Base-by-base conservation (phyloP, 2,888 invertebrate species). In the Imbricaverruca yamaguchii region DNA sequence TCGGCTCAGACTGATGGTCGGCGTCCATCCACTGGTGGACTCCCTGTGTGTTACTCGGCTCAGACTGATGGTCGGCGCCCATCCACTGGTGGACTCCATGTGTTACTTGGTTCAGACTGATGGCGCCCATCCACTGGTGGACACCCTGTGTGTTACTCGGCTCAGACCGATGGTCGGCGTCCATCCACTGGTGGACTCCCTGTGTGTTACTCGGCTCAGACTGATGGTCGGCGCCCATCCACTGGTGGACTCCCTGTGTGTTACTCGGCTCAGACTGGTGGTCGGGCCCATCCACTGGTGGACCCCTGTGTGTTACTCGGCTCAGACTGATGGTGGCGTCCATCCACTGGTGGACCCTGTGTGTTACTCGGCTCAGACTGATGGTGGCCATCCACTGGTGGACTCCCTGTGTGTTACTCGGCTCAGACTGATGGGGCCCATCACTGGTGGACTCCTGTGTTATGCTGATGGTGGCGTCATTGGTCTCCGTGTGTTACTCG, bases 201-300 rank as follows among this genome's bases (percentile, higher is more conserved):
- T 74, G 39, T 81, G 67, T 81, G 39, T 11, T 12, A 39, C 23
- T 13, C 18, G 39, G 39, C 39, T 39, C 39, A 39, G 39, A 39
- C 39, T 39, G 39, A 4, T 39, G 39, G 39, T 4, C 39, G 39
- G 39, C 39, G 39, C 39, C 39, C 39, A 39, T n/a, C n/a, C n/a
- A n/a, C 61, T 23, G 53, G 21, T 69, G 21, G 15, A 56, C 57
- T 21, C 53, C 55, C 39, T 74, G 39, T 81, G 67, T 81, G 39
- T 11, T 12, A 39, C 23, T 13, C 18, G 39, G 39, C 39, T 39
- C 39, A 39, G 39, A 39, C 39, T 39, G 39, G 39, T 39, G 39
- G 39, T 4, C 39, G 39, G 39, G n/a, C n/a, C n/a, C 39, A 4
- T 4, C 39, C 39, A 39, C 87, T 92, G 84, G 96, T 97, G 88